Percentiles rank a stretch among this genome's conserved stretches.
phyloP scores from a whole-genome alignment of 1,140 invertebrate genomes.

The Drosophila lacteicornis region DNA sequence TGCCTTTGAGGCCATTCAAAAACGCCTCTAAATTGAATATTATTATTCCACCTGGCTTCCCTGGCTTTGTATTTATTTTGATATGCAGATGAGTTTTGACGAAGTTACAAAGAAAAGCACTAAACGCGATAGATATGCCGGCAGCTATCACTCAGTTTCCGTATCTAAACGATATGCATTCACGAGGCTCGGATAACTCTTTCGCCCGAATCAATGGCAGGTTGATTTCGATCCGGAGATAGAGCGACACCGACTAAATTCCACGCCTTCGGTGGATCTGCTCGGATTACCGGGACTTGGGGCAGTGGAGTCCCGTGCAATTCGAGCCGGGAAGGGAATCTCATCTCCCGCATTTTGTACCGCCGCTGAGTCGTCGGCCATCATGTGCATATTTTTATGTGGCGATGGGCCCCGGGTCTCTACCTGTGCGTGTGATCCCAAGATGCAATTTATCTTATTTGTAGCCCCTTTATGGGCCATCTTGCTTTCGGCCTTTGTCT shows the following conservation, averaged over 20 bases:
- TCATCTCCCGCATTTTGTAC: constrained; percentile 34
- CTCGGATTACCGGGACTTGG: constrained; percentile 42
- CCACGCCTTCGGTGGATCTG: constrained; percentile 21
- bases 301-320: constrained; percentile 39
- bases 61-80: constrained; percentile 5
- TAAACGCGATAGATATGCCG: constrained; percentile 39
- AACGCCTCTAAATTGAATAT: constrained; percentile 24
- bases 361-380: constrained; percentile 46
- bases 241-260: constrained; percentile 32
- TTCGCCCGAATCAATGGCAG: constrained; percentile 35
- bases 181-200: constrained; percentile 30
- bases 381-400: constrained; percentile 76
- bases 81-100: constrained; percentile 34
- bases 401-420: constrained; percentile 19
- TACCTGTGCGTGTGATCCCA: constrained; percentile 74
- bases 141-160: constrained; percentile 23
- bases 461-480: constrained; percentile 81
- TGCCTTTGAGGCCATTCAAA: not conserved
- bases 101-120: constrained; percentile 44
- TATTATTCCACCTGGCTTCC: constrained; percentile 13
- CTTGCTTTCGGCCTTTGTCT: constrained; percentile 72
- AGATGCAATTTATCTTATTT: constrained; percentile 84
- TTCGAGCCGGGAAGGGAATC: constrained; percentile 40
- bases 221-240: constrained; percentile 39
- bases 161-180: constrained; percentile 28